Evolutionary conservation across 2,797 vertebrate genomes (phyloP).

Genomic region (Aulostomus chinensis): DNA sequence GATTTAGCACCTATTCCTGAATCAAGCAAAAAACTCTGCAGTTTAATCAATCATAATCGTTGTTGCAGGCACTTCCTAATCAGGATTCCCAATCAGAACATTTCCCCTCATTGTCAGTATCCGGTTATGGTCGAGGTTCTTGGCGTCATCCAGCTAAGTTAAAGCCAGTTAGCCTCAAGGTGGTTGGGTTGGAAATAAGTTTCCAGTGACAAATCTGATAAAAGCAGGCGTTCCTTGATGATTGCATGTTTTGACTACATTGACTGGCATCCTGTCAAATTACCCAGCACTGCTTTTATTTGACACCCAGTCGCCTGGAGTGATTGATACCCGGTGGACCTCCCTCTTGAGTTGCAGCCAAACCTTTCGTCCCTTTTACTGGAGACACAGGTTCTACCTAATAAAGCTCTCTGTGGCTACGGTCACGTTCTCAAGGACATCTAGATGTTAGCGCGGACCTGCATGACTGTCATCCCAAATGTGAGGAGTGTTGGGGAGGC

Average conservation of each 20-base stretch:
- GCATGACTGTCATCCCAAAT: too few relatives aligned
- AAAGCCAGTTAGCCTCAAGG: too few relatives aligned
- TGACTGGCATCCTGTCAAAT: constrained; percentile 54
- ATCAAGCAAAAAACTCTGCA: too few relatives aligned
- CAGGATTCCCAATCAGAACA: too few relatives aligned
- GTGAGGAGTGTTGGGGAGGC: too few relatives aligned
- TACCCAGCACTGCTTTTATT: constrained; percentile 39
- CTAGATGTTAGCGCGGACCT: not conserved
- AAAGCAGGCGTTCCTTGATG: constrained; percentile 31
- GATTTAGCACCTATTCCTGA: too few relatives aligned
- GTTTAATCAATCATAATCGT: too few relatives aligned
- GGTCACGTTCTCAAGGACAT: constrained; percentile 38
- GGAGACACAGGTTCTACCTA: constrained; percentile 26
- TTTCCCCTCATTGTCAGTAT: too few relatives aligned
- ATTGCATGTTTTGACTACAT: constrained; percentile 42
- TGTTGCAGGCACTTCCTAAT: too few relatives aligned
- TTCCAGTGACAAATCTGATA: constrained; percentile 8
- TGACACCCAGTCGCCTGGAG: constrained; percentile 50
- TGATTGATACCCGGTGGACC: constrained; percentile 38
- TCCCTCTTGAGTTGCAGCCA: constrained; percentile 35
- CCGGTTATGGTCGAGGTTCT: too few relatives aligned
- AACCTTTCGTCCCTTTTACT: constrained; percentile 18
- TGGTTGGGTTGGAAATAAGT: too few relatives aligned
- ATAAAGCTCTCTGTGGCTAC: constrained; percentile 47
- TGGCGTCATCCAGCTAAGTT: too few relatives aligned